Evolutionary conservation across 2,797 vertebrate species (phyloP), one percentile per base, ranked within the genome.

Genomic region (Sebastes variabilis): DNA sequence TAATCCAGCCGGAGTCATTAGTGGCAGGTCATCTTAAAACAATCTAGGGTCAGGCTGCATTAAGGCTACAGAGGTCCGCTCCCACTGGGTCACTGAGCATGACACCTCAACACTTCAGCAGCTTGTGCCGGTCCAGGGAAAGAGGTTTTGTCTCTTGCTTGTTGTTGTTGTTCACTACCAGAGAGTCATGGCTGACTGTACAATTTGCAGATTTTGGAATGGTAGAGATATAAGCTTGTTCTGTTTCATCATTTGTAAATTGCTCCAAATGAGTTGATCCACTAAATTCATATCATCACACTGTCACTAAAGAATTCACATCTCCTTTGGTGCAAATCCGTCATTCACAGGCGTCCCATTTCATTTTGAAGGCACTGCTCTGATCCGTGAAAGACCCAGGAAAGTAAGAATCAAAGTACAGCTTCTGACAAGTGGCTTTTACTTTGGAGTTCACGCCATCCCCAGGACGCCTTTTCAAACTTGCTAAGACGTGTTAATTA

Each of bases 1-100:
- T 93, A 94, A 95, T 93, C 93, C 91, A 83, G 86, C 66, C 67
- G 8, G 82, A 85, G 85, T 93, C 89, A 90, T 94, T 95, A 94
- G 91, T 68, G 75, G 62, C 29, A 82, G 94, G 93, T 94, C 93
- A 92, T 88, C 54, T 58, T 83, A 77, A 90, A 92, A 91, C 90
- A 93, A 91, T 91, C 72, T 32, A 5, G 46, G 92, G 93, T 94
- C 93, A 93, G 77, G 72, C 70, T 46, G 82, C 76, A 84, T 87
- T 80, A 80, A 61, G 84, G 79, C 82, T 66, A n/a, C 79, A 59
- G 82, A 89, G 79, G 78, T 77, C 80, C 72, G 6, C 77, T 87
- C 74, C 70, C 72, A 10, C 54, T 13, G 84, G 91, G 88, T 95
- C 93, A 92, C 67, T 69, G 81, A 92, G 81, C 85, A 88, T 10